Base-by-base conservation (phyloP, 2,113 vertebrate genomes). In the Clarias batrachus region DNA sequence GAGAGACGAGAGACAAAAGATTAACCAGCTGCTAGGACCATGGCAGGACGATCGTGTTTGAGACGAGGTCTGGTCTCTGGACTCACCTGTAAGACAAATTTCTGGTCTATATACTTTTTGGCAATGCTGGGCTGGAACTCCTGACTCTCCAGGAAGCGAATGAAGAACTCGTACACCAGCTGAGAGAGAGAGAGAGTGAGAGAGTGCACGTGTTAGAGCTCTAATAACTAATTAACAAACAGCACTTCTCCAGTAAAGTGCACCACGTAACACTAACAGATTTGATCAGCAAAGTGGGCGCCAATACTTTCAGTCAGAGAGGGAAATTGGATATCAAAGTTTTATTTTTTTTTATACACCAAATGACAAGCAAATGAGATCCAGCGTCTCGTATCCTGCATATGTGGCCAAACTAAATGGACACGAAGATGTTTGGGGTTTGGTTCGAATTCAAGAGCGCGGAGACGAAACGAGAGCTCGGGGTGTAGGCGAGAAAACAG, bases 51-150 rank as follows among this genome's bases (percentile, higher is more conserved):
- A 60, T 25, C 3, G n/a, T 1, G 17, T 1, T 63, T 16, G 3
- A 4, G 48, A 48, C 48, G 65, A 33, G 9, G 14, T 19, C 25
- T 57, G 0, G 56, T 54, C 54, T 16, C 37, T 17, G 12, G 62
- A 19, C 96, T 95, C 95, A 99, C 98, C 98, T 99, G 98, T 95
- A 99, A 97, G 96, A 99, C 97, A 95, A 99, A 99, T 96, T 99
- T 99, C 96, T 99, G 98, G 96, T 99, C 98, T 97, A 99, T 99
- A 94, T 99, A 99, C 94, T 99, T 99, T 98, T 99, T 99, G 97
- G 98, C 98, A 98, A 99, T 97, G 96, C 97, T 99, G 95, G 98
- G 98, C 94, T 99, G 98, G 94, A 99, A 99, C 95, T 99, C 98
- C 96, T 99, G 98, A 95, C 97, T 99, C 97, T 99, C 98, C 97